A percentile compares a stretch with the other conserved stretches of the same genome.
Evolutionary conservation across 2,113 vertebrate genomes (phyloP).

Genomic region (Tretioscincus oriximinensis): DNA sequence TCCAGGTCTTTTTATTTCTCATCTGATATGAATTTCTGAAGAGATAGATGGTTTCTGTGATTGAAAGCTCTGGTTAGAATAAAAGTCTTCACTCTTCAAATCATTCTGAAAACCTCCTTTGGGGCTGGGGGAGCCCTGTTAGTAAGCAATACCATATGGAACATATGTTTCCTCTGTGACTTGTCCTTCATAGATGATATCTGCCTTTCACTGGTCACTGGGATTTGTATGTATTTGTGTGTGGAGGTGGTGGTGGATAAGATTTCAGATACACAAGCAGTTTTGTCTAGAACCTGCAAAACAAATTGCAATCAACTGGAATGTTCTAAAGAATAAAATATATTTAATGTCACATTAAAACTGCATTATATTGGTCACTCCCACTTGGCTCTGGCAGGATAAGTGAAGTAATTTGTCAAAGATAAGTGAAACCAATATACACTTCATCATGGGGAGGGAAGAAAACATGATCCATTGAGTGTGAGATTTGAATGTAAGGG

Average conservation of each 20-base stretch:
- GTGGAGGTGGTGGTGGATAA: neutral
- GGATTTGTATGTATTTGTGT: neutral
- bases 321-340: neutral
- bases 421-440: neutral
- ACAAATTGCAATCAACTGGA: neutral
- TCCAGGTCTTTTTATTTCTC: conserved; percentile 38
- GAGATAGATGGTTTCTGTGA: conserved; percentile 54
- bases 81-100: conserved; percentile 45
- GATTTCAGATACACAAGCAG: neutral
- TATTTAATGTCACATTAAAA: neutral
- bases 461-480: neutral
- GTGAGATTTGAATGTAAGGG: neutral
- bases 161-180: neutral
- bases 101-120: conserved; percentile 41
- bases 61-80: conserved; percentile 55
- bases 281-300: neutral
- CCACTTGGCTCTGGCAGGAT: neutral
- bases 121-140: neutral
- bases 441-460: neutral
- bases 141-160: neutral
- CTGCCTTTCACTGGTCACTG: neutral
- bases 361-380: neutral
- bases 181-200: neutral
- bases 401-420: neutral
- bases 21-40: conserved; percentile 62